phyloP scores from a whole-genome alignment of 1,140 invertebrate species.

The Mactra quadrangularis region DNA sequence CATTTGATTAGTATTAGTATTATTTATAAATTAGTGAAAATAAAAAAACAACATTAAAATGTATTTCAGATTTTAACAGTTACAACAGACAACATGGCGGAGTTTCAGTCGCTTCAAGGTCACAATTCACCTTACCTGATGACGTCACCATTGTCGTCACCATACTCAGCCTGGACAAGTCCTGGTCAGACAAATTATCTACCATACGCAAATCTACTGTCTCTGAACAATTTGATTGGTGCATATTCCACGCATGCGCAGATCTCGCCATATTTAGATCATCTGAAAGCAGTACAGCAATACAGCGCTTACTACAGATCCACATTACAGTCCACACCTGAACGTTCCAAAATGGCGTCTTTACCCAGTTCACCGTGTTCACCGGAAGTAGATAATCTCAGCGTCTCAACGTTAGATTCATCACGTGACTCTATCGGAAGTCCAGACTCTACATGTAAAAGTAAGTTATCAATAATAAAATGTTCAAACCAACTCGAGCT shows the following conservation, averaged over 20 bases:
- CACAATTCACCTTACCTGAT: too few species aligned
- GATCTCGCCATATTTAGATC: background rate
- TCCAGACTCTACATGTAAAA: background rate
- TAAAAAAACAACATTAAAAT: too few species aligned
- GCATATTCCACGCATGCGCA: slow-evolving; percentile 18
- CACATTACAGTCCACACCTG: background rate
- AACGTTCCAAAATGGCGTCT: background rate
- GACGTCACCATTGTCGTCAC: background rate
- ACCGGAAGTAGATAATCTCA: background rate
- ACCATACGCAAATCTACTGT: slow-evolving; percentile 3
- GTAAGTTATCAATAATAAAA: background rate
- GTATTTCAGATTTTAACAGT: background rate
- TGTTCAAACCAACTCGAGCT: background rate
- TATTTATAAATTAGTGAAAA: too few species aligned
- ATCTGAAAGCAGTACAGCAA: background rate
- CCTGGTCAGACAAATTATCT: background rate
- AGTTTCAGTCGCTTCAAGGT: background rate
- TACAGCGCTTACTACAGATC: background rate
- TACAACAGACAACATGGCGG: background rate
- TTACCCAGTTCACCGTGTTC: slow-evolving; percentile 16
- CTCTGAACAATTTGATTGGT: slow-evolving; percentile 2
- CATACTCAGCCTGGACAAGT: background rate
- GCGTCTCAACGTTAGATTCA: background rate
- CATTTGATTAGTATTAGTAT: too few species aligned
- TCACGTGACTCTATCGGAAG: background rate